These are phyloP conservation scores for Cololabis saira DNA, from an alignment of 2,113 vertebrate genomes.

Conservation along the genomic window DNA sequence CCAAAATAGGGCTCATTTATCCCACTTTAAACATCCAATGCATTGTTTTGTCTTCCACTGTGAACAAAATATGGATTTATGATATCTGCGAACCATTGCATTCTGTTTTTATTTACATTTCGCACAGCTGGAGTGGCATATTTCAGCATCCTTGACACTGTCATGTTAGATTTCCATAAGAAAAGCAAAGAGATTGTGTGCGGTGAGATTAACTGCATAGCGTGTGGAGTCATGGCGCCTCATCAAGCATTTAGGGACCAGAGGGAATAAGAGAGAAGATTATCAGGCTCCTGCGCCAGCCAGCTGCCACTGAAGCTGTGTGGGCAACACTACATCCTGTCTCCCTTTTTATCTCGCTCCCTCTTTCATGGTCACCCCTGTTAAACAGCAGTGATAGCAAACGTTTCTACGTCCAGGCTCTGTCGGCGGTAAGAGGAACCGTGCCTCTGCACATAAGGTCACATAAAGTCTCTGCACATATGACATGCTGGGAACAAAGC, in stretches of 20 bases:
- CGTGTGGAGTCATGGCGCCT: constrained; percentile 39
- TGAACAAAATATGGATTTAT: no score
- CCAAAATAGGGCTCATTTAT: no score
- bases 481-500: constrained; percentile 13
- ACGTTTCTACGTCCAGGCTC: constrained; percentile 22
- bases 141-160: background rate
- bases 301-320: constrained; percentile 68
- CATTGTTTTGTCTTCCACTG: no score
- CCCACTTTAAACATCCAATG: no score
- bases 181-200: constrained; percentile 3
- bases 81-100: no score
- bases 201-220: constrained; percentile 13
- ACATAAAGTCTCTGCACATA: constrained; percentile 10
- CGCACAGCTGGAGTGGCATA: no score
- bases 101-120: no score
- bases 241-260: constrained; percentile 49
- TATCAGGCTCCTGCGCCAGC: constrained; percentile 62
- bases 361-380: constrained; percentile 54
- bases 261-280: constrained; percentile 61
- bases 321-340: constrained; percentile 43
- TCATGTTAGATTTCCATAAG: constrained; percentile 12
- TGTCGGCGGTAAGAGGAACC: constrained; percentile 21
- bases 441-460: background rate
- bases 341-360: constrained; percentile 39
- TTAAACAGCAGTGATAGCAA: constrained; percentile 46